phyloP scores from a whole-genome alignment of 1,140 invertebrate species.

The Tetramorium alpestre region DNA sequence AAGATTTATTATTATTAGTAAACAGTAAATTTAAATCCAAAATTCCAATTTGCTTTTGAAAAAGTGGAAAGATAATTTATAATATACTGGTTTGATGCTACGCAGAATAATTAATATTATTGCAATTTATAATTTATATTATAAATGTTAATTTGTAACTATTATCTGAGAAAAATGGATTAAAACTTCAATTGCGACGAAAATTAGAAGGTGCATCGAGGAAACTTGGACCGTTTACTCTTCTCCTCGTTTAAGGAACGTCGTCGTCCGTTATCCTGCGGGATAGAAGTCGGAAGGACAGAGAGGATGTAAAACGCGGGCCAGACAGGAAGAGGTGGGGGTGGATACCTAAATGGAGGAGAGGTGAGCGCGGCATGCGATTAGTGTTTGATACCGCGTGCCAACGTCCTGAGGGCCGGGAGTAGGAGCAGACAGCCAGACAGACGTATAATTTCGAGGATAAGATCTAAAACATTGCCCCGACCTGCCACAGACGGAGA shows the following conservation, averaged over 20 bases:
- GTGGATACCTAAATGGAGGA: conserved; percentile 62
- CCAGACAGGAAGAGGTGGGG: conserved; percentile 68
- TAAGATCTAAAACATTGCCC: conserved; percentile 82
- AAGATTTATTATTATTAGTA: neutral
- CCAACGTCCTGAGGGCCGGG: conserved; percentile 78
- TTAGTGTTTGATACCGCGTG: conserved; percentile 77
- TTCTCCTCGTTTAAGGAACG: conserved; percentile 42
- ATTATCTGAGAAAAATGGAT: neutral
- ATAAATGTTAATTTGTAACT: neutral
- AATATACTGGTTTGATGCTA: neutral
- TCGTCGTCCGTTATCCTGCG: conserved; percentile 64
- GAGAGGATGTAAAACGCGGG: conserved; percentile 64
- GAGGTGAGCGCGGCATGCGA: conserved; percentile 73
- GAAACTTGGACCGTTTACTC: neutral
- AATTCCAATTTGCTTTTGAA: neutral
- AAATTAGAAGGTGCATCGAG: neutral
- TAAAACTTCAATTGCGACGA: neutral
- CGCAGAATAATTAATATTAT: neutral
- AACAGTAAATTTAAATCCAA: neutral
- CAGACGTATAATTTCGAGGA: conserved; percentile 83
- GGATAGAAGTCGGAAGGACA: conserved; percentile 66
- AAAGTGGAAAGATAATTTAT: neutral
- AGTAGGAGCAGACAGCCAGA: conserved; percentile 79
- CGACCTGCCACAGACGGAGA: conserved; percentile 80
- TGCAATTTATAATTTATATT: neutral